Conservation (phyloP, 1,140 invertebrate genomes). For the Bombus breviceps region DNA sequence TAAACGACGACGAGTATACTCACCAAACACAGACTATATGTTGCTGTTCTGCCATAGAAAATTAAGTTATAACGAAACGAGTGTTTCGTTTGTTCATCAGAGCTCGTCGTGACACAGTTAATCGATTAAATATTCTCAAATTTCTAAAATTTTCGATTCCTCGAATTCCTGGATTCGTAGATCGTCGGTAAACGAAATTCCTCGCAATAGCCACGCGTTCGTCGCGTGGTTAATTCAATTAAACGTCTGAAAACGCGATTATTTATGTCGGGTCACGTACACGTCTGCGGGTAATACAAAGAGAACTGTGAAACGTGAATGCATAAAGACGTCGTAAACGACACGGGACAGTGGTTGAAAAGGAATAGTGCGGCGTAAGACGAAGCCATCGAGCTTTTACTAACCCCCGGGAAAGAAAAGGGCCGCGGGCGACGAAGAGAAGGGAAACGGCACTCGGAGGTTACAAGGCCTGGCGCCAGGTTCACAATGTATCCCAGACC, state of each 20-base stretch:
- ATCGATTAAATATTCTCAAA: too few relatives aligned
- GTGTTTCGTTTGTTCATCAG: too few relatives aligned
- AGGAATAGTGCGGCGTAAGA: constrained; percentile 36
- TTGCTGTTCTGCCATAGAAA: too few relatives aligned
- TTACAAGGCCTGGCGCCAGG: constrained; percentile 53
- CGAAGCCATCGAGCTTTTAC: constrained; percentile 36
- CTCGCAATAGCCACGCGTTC: too few relatives aligned
- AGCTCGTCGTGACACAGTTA: too few relatives aligned
- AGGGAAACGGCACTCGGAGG: constrained; percentile 26
- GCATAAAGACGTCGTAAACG: constrained; percentile 31
- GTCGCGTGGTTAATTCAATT: neutral
- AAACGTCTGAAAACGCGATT: neutral
- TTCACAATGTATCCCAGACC: constrained; percentile 21
- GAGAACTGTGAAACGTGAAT: neutral
- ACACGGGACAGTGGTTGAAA: neutral
- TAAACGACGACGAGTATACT: too few relatives aligned
- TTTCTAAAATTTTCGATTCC: too few relatives aligned
- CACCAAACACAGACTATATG: too few relatives aligned
- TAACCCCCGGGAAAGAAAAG: constrained; percentile 8
- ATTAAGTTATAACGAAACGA: too few relatives aligned
- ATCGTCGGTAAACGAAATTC: too few relatives aligned
- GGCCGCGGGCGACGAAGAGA: neutral
- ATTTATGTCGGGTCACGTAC: constrained; percentile 36
- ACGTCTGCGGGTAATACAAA: neutral
- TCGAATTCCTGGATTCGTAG: too few relatives aligned